phyloP scores from a whole-genome alignment of 2,113 vertebrate genomes.

The Phoenicopterus ruber region DNA sequence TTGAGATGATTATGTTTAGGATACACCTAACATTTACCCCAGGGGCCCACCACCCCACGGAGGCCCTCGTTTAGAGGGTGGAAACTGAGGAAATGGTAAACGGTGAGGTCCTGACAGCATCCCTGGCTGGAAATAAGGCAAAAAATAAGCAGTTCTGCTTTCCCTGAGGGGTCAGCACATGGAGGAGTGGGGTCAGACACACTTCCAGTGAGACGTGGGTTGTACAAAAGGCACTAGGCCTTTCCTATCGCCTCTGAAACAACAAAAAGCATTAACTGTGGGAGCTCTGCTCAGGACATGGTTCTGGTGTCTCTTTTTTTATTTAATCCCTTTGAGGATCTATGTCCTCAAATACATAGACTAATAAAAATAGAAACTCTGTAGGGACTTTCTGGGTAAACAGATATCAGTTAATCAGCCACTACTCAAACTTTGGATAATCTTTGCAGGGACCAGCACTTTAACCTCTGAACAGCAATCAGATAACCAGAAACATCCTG shows the following conservation, averaged over 20 bases:
- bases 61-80: background rate
- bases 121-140: background rate
- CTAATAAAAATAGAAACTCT: constrained; percentile 6
- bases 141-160: background rate
- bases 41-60: accelerated
- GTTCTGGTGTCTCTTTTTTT: background rate
- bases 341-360: background rate
- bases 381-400: background rate
- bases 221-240: background rate
- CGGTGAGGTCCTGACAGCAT: background rate
- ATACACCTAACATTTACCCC: background rate
- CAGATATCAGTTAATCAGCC: background rate
- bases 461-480: constrained; percentile 27
- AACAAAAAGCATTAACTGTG: background rate
- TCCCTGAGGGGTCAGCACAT: accelerated
- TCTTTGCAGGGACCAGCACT: constrained; percentile 10
- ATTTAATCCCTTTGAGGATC: background rate
- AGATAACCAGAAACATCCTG: constrained; percentile 18
- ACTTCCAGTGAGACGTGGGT: accelerated
- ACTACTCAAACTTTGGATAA: constrained; percentile 38
- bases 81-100: background rate
- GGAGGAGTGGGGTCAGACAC: accelerated
- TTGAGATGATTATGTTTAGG: background rate
- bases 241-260: background rate
- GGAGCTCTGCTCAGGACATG: background rate